Conservation (phyloP, 2,797 vertebrate species). For the Discoglossus pictus region DNA sequence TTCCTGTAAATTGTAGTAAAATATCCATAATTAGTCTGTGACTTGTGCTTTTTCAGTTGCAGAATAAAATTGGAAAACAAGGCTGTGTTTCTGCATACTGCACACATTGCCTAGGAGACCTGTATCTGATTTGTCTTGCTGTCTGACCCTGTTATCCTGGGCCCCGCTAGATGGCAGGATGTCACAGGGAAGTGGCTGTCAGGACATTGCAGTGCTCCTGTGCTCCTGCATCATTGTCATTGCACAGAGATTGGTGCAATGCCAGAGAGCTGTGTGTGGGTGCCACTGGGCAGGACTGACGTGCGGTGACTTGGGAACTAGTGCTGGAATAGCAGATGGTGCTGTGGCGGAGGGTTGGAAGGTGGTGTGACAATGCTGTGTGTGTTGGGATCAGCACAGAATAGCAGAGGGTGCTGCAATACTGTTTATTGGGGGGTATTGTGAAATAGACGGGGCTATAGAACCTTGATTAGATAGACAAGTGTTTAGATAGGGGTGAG, state of each 20-base stretch:
- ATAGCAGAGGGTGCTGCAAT: slow-evolving; percentile 1
- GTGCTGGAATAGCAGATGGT: slow-evolving; percentile 43
- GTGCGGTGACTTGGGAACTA: slow-evolving; percentile 35
- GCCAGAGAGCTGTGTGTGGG: slow-evolving; percentile 49
- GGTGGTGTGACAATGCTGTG: slow-evolving; percentile 22
- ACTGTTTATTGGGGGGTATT: neutral
- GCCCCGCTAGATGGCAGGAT: slow-evolving; percentile 47
- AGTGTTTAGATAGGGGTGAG: neutral
- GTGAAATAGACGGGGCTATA: neutral
- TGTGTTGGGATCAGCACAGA: slow-evolving; percentile 1
- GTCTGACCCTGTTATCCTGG: slow-evolving; percentile 2
- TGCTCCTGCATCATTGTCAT: slow-evolving; percentile 38
- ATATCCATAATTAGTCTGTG: too few species aligned
- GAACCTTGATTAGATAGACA: neutral
- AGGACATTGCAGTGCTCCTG: slow-evolving; percentile 27
- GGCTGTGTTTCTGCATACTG: too few species aligned
- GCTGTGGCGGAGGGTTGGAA: slow-evolving; percentile 33
- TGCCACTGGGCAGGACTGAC: slow-evolving; percentile 48
- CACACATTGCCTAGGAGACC: neutral
- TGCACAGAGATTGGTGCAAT: slow-evolving; percentile 46
- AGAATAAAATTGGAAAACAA: too few species aligned
- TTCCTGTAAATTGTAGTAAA: too few species aligned
- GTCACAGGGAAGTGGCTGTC: slow-evolving; percentile 10
- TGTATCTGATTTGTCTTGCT: neutral
- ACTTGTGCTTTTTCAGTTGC: too few species aligned